Evolutionary conservation across 2,797 vertebrate genomes (phyloP).

Genomic region (Cheirogaleus major): DNA sequence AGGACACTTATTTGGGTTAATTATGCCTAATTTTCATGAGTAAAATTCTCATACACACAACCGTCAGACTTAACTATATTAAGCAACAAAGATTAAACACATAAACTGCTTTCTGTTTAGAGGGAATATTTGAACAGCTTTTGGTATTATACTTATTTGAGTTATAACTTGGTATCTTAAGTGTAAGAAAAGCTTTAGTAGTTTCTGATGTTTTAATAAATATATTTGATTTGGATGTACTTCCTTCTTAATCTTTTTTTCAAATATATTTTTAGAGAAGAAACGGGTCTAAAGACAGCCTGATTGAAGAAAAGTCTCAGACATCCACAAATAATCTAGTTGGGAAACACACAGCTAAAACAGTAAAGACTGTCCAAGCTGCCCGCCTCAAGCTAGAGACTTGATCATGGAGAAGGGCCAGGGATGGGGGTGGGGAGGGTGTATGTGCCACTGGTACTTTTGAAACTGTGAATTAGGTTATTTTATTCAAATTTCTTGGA

Average conservation of each 20-base stretch:
- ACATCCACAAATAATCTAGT: slow-evolving; percentile 78
- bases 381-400: slow-evolving; percentile 85
- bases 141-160: background rate
- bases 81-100: background rate
- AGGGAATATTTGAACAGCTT: background rate
- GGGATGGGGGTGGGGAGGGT: background rate
- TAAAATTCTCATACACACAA: background rate
- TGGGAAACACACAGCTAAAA: slow-evolving; percentile 86
- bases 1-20: background rate
- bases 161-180: background rate
- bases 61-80: background rate
- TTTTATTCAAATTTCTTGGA: background rate
- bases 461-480: slow-evolving; percentile 69
- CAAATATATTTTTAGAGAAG: slow-evolving; percentile 83
- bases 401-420: slow-evolving; percentile 74
- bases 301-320: slow-evolving; percentile 86
- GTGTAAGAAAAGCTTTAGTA: background rate
- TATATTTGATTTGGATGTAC: background rate
- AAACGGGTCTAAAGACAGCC: slow-evolving; percentile 90
- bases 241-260: slow-evolving; percentile 18
- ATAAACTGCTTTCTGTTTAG: background rate
- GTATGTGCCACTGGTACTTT: slow-evolving; percentile 65
- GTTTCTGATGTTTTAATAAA: background rate
- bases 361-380: slow-evolving; percentile 87
- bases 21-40: background rate